phyloP scores from a whole-genome alignment of 2,113 vertebrate species.

The Turdus rufiventris region DNA sequence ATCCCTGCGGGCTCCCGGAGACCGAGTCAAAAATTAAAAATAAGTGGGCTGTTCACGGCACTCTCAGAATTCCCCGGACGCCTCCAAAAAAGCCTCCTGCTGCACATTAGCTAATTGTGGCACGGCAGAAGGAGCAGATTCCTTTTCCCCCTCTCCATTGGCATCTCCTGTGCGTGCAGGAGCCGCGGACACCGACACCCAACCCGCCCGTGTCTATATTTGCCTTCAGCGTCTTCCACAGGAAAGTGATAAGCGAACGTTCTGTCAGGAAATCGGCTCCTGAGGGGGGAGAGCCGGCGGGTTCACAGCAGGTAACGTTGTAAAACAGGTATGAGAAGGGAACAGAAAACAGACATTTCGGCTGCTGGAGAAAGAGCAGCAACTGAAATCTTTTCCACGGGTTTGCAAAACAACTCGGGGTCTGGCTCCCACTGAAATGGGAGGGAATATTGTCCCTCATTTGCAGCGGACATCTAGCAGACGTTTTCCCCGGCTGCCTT shows the following conservation, averaged over 20 bases:
- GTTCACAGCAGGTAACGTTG: not conserved
- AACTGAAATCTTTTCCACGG: not conserved
- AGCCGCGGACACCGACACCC: not conserved
- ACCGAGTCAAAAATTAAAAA: not conserved
- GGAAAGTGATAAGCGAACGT: not conserved
- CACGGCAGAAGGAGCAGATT: not conserved
- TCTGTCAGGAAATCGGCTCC: not conserved
- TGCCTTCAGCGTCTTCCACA: not conserved
- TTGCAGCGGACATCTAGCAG: not conserved
- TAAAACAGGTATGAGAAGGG: not conserved
- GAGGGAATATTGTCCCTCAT: not conserved
- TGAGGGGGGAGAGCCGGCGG: not conserved
- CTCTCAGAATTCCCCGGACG: not conserved
- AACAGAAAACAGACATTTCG: not conserved
- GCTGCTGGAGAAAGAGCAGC: not conserved
- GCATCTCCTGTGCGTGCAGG: not conserved
- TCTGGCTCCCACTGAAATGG: not conserved
- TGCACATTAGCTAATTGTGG: not conserved
- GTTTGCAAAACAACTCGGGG: not conserved
- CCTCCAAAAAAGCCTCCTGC: not conserved
- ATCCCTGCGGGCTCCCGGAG: not conserved
- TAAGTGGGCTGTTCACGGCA: not conserved
- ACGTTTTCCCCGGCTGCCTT: not conserved
- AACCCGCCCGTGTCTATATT: fast-evolving
- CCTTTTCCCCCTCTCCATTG: fast-evolving